A percentile compares a stretch with the other conserved stretches of the same genome.
These are phyloP conservation scores for Rhabdornis inornatus DNA, from an alignment of 2,113 vertebrate species.

Conservation along the genomic window DNA sequence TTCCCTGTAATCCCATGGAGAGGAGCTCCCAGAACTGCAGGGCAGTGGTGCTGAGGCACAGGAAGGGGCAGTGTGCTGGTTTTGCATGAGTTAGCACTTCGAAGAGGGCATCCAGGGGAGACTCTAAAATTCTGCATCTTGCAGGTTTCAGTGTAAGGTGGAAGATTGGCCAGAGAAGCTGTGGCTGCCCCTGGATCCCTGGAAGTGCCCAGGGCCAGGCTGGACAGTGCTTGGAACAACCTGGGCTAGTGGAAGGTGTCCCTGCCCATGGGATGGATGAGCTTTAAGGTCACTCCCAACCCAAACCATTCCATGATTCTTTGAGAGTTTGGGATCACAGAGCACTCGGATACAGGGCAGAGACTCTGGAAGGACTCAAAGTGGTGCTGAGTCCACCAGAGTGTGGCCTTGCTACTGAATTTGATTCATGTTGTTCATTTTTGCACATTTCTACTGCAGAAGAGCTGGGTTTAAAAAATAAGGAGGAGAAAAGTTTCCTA, in stretches of 20 bases:
- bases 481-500: slow-evolving; percentile 45
- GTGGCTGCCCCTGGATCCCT: neutral
- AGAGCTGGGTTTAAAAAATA: slow-evolving; percentile 10
- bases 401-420: neutral
- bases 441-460: neutral
- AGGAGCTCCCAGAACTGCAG: neutral
- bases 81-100: too few species aligned
- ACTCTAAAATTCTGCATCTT: neutral
- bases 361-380: neutral
- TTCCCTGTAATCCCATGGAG: accelerated
- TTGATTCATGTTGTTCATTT: neutral
- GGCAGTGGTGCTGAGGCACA: neutral
- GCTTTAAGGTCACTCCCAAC: neutral
- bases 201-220: accelerated
- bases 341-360: accelerated
- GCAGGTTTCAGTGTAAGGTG: neutral
- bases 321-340: neutral
- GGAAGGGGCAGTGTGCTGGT: neutral
- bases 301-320: neutral
- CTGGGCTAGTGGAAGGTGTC: accelerated
- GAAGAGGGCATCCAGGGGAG: neutral
- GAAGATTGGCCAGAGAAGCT: neutral
- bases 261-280: neutral
- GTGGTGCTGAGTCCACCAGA: accelerated
- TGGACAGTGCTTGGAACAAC: accelerated